Evolutionary conservation across 1,140 invertebrate species (phyloP), one percentile per base, ranked within the genome.

Genomic region (Melitaea cinxia): DNA sequence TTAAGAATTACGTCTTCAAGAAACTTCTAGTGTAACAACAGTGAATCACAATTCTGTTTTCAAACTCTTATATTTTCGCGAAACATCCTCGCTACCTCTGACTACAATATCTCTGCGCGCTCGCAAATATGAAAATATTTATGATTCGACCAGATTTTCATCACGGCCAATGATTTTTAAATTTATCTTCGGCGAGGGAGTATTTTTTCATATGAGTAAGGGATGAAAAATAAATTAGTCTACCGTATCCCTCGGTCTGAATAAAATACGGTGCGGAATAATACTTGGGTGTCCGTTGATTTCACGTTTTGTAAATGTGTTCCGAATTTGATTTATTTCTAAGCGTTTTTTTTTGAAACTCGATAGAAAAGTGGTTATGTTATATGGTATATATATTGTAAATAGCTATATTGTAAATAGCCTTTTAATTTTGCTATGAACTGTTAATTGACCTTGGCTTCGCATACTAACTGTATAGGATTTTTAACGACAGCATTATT

Each of bases 181-280:
- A 77, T 73, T 73, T 75, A 75, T 72, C 70, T 77, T 68, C 66
- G 53, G 47, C 45, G 15, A 45, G 70, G 68, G 58, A 58, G 63
- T 72, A 47, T 74, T 73, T 76, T 76, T 70, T 70, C 68, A 65
- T 65, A 68, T 60, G 58, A 42, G 37, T 42, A 28, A 7, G 9
- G 72, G 60, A 77, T 75, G 75, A 80, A 80, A 80, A 73, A 75
- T 75, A 75, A 80, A 77, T 75, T 77, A 72, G 68, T 39, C 68
- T 67, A 59, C 63, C 66, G 71, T 68, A 73, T 72, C 55, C 65
- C 50, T 60, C 17, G 49, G 37, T 75, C 70, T 76, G 68, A 72
- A 75, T 76, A 73, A 75, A 72, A 65, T 65, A 72, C 62, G 58
- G 24, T 30, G 62, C 39, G 45, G 72, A 72, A 72, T 75, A 63